Base-by-base conservation (phyloP, 2,113 vertebrate genomes). In the Dipodomys spectabilis region DNA sequence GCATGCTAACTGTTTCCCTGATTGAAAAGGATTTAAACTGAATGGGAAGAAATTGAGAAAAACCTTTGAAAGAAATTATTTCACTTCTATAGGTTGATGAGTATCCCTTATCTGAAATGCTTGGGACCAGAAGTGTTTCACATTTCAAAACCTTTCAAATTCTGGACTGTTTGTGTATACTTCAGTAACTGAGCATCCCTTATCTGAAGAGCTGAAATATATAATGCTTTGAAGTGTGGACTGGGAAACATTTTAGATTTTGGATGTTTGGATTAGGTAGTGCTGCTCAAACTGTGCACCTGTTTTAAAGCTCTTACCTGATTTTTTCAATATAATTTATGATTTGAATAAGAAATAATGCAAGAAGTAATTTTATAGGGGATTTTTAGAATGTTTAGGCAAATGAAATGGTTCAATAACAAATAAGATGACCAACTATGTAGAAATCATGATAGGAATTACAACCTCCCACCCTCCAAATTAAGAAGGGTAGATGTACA, bases 321-420 rank as follows among this genome's bases (percentile, higher is more conserved):
- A 72, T 78, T 92, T 92, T 39, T 32, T 68, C 49, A 95, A 53
- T 90, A n/a, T 82, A 77, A 53, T 49, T 94, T 91, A 65, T 92
- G 65, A 79, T 2, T 87, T 39, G 73, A 89, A 32, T 81, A 87
- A 60, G 44, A 27, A 82, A 25, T 81, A 81, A 28, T 77, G 67
- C 45, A 60, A 62, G 32, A 85, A 84, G 25, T 90, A 23, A 32
- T 78, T 84, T 15, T 71, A 27, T 32, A 28, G 35, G 82, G 67
- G 49, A 69, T 5, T 28, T 90, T 39, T 39, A 39, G 39, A 39
- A 30, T 81, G 67, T 18, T 81, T 30, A 86, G 72, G n/a, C 64
- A 73, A 87, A 88, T 85, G 44, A 86, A 12, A 39, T 92, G 20
- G 2, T 86, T 77, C 13, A 74, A 30, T 27, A 82, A 16, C 8